These are phyloP conservation scores for Nipponia nippon DNA, from an alignment of 2,113 vertebrate species.

Conservation along the genomic window DNA sequence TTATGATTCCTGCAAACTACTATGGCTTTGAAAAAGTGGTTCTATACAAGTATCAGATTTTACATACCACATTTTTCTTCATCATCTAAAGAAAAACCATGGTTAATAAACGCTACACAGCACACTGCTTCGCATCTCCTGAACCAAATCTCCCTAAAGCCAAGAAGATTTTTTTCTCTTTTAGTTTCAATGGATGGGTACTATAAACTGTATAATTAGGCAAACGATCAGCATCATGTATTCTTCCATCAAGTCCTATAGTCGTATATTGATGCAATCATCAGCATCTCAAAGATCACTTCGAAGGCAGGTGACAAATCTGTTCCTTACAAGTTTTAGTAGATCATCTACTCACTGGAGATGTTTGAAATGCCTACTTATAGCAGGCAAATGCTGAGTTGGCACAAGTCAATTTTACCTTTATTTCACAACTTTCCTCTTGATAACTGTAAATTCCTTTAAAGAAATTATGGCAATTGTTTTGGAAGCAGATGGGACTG, in stretches of 20 bases:
- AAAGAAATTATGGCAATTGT: neutral
- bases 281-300: neutral
- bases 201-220: neutral
- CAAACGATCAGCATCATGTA: neutral
- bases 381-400: neutral
- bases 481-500: neutral
- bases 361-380: neutral
- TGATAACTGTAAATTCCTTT: neutral
- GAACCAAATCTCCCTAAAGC: neutral
- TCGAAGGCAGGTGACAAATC: neutral
- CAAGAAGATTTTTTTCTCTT: neutral
- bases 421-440: neutral
- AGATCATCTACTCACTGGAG: neutral
- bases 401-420: neutral
- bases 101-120: neutral
- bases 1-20: neutral
- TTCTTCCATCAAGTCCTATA: no score
- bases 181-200: neutral
- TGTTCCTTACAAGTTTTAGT: neutral
- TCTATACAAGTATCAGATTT: neutral
- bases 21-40: neutral
- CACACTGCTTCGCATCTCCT: neutral
- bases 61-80: neutral
- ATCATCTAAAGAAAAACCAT: neutral
- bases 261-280: neutral